Percentiles rank a stretch among this genome's conserved stretches.
These are phyloP conservation scores for Phenganax marumi DNA, from an alignment of 92 coral and sea anemone species.

Conservation along the genomic window DNA sequence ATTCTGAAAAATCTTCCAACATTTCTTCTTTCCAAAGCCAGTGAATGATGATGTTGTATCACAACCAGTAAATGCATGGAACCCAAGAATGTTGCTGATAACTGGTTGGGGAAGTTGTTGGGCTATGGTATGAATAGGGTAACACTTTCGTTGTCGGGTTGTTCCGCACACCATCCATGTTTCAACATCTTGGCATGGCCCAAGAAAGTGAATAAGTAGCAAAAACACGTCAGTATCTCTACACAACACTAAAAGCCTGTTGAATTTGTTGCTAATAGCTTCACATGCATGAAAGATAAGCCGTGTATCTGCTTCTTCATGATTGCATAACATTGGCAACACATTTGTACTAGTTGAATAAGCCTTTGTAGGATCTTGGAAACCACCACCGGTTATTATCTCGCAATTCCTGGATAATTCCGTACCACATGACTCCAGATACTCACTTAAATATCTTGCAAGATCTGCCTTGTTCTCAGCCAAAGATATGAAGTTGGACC, in stretches of 20 bases:
- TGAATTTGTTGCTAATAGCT: not conserved
- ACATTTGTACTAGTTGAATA: not conserved
- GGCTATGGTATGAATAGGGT: constrained; percentile 14
- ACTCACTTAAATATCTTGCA: constrained; percentile 17
- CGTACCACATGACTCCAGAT: constrained; percentile 4
- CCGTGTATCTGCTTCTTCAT: constrained; percentile 51
- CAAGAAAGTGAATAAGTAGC: constrained; percentile 27
- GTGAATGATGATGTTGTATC: constrained; percentile 41
- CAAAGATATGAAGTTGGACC: constrained; percentile 34
- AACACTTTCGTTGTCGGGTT: constrained; percentile 17
- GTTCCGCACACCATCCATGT: constrained; percentile 43
- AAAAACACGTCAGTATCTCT: constrained; percentile 51
- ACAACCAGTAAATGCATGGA: constrained; percentile 42
- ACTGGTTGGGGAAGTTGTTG: constrained; percentile 32
- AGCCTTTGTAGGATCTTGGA: not conserved
- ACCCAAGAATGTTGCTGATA: constrained; percentile 28
- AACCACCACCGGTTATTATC: constrained; percentile 20
- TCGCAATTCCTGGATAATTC: not conserved
- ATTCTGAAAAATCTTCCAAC: constrained; percentile 32
- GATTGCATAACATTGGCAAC: constrained; percentile 28
- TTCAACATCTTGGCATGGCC: not conserved
- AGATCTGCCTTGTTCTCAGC: constrained; percentile 44
- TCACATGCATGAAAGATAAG: constrained; percentile 24
- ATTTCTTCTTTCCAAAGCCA: constrained; percentile 30
- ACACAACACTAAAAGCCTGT: constrained; percentile 31